phyloP scores from a whole-genome alignment of 2,797 vertebrate genomes.

The Etheostoma perlongum region DNA sequence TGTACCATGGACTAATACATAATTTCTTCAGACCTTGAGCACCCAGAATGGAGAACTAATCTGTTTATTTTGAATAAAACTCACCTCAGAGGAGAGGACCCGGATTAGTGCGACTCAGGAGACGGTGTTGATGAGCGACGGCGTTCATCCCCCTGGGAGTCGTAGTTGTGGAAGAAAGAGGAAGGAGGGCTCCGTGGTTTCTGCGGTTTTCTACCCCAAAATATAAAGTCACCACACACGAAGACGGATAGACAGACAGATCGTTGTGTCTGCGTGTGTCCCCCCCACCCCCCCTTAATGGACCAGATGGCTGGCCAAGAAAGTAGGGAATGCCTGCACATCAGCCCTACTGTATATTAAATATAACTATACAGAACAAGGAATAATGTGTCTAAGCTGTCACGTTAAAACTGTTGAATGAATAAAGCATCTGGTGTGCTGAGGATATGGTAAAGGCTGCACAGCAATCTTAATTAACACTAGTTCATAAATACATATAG shows the following conservation, averaged over 20 bases:
- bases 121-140: neutral
- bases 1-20: neutral
- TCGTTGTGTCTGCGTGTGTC: constrained; percentile 28
- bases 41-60: neutral
- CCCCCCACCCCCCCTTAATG: neutral
- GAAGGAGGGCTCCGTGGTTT: constrained; percentile 70
- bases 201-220: constrained; percentile 61
- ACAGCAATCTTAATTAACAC: too few species aligned
- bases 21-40: neutral
- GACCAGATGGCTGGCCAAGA: constrained; percentile 35
- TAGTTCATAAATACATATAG: too few species aligned
- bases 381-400: neutral
- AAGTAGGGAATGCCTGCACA: constrained; percentile 15
- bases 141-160: constrained; percentile 5
- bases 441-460: too few species aligned
- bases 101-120: neutral
- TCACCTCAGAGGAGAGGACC: neutral
- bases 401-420: neutral
- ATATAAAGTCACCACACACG: constrained; percentile 45
- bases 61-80: neutral
- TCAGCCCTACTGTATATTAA: neutral
- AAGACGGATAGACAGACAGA: constrained; percentile 23
- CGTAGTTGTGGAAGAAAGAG: constrained; percentile 30
- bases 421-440: neutral
- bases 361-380: neutral